Base-by-base conservation (phyloP, 2,113 vertebrate genomes). In the Rhagologus leucostigma region DNA sequence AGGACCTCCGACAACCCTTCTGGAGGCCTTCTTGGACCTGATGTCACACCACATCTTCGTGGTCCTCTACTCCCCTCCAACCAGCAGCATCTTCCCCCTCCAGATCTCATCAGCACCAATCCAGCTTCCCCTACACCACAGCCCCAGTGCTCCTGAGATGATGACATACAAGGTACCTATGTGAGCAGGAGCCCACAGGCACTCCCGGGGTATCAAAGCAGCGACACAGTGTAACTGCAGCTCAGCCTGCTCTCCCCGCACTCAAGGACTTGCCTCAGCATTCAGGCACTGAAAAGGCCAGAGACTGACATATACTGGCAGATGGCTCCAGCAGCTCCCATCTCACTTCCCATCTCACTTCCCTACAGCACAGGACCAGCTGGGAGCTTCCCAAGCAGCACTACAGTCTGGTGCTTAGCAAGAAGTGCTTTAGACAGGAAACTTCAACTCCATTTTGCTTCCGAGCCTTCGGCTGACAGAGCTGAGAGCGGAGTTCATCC, bases 361-460 rank as follows among this genome's bases (percentile, higher is more conserved):
- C 57, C 35, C 37, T 11, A 22, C 0, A 2, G 0, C 1, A 35
- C 0, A 84, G 65, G n/a, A 89, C n/a, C 68, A 89, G 37, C 47
- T 67, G 68, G 20, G 44, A 75, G 18, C 62, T 78, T 22, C 69
- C 55, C 65, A 71, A 82, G 82, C 56, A 76, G 69, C 57, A 49
- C 49, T 20, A 27, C 32, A 68, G 57, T 16, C 41, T 60, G n/a
- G 21, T 71, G 62, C 49, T 57, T 57, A 32, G n/a, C 62, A 79
- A 68, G 46, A 82, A 64, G 14, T 3, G 5, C 27, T 33, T 73
- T 16, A 60, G 16, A 79, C 14, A 76, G 32, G 57, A 73, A 84
- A 37, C 21, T 92, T 42, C 32, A 82, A 49, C 27, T 89, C 39
- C 53, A 46, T 57, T 88, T 88, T 71, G 52, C 41, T 78, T 64